phyloP scores from a whole-genome alignment of 2,113 vertebrate genomes.

The Nerophis lumbriciformis region DNA sequence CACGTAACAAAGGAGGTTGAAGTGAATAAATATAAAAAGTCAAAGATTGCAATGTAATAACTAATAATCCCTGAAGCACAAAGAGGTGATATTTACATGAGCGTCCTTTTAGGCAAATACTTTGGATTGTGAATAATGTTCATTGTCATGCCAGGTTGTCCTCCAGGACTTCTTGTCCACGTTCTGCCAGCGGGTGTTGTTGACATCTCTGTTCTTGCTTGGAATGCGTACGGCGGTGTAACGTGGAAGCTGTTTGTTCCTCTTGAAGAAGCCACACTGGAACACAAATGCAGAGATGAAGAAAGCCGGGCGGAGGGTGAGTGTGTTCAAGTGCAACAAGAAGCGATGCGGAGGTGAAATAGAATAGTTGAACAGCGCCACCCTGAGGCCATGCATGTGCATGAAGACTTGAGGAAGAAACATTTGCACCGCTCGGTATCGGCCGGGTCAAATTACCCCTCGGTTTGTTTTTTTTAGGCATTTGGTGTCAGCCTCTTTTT shows the following conservation, averaged over 20 bases:
- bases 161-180: slow-evolving; percentile 88
- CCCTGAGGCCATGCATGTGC: slow-evolving; percentile 44
- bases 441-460: slow-evolving; percentile 47
- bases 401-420: slow-evolving; percentile 20
- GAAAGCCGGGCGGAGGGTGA: neutral
- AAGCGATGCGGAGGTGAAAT: neutral
- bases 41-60: slow-evolving; percentile 33
- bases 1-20: slow-evolving; percentile 29
- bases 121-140: slow-evolving; percentile 81
- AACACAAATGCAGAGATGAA: neutral
- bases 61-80: slow-evolving; percentile 20
- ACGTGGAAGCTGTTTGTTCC: slow-evolving; percentile 83
- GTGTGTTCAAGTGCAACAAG: slow-evolving; percentile 13
- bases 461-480: slow-evolving; percentile 83
- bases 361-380: slow-evolving; percentile 34
- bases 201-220: slow-evolving; percentile 79
- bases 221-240: slow-evolving; percentile 90
- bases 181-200: slow-evolving; percentile 65
- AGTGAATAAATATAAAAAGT: slow-evolving; percentile 66
- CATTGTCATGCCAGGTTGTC: slow-evolving; percentile 87
- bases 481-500: slow-evolving; percentile 97
- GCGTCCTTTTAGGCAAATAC: neutral
- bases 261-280: slow-evolving; percentile 93
- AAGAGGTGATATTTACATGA: slow-evolving; percentile 3
- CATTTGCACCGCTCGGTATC: slow-evolving; percentile 59